phyloP scores from a whole-genome alignment of 2,113 vertebrate genomes.

The Tinamus guttatus region DNA sequence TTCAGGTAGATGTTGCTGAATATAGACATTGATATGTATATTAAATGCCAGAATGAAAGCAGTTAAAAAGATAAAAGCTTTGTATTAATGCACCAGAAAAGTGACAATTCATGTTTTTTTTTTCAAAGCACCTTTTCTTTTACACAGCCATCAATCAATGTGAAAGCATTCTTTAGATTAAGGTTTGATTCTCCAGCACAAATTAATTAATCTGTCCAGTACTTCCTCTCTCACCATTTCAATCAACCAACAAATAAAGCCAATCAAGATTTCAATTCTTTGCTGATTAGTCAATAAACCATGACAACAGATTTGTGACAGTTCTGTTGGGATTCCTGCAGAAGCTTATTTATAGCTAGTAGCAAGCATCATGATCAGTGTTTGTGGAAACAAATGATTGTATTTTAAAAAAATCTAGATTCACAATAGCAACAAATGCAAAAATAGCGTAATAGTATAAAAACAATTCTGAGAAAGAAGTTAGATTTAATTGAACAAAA shows the following conservation, averaged over 20 bases:
- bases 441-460: background rate
- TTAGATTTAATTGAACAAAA: background rate
- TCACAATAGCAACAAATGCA: background rate
- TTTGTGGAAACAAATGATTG: constrained; percentile 11
- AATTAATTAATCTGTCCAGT: constrained; percentile 93
- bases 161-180: constrained; percentile 84
- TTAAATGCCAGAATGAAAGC: constrained; percentile 31
- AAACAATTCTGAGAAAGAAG: background rate
- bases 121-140: constrained; percentile 60
- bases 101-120: constrained; percentile 23
- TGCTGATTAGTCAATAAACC: constrained; percentile 86
- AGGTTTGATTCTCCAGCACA: constrained; percentile 86
- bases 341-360: constrained; percentile 47
- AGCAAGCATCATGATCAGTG: background rate
- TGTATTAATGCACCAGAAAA: constrained; percentile 31
- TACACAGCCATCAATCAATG: constrained; percentile 88
- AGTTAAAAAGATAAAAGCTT: constrained; percentile 47
- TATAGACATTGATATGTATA: constrained; percentile 9
- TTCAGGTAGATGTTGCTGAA: background rate
- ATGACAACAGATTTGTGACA: constrained; percentile 56
- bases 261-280: constrained; percentile 93
- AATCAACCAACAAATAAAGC: constrained; percentile 92
- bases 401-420: background rate
- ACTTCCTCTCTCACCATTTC: constrained; percentile 88
- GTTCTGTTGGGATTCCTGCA: constrained; percentile 18